Conservation (phyloP, 2,113 vertebrate species). For the Phasianus colchicus region DNA sequence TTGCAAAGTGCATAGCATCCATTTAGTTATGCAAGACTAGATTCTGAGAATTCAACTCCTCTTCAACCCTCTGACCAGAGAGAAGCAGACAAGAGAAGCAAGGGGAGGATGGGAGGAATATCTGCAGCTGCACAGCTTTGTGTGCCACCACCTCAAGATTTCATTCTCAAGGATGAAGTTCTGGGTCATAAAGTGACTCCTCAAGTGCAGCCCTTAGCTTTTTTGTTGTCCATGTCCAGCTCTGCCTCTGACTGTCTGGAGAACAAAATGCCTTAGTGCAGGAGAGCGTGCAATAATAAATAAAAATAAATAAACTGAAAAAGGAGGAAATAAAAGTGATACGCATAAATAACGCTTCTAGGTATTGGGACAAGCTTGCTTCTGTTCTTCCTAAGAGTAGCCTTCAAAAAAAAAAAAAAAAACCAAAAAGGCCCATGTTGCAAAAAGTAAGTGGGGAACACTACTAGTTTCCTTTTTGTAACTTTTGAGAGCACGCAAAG, state of each 20-base stretch:
- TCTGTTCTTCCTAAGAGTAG: background rate
- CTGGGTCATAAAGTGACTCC: background rate
- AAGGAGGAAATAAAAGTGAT: background rate
- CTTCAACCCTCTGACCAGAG: slow-evolving; percentile 2
- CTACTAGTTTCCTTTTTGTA: background rate
- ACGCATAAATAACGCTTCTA: background rate
- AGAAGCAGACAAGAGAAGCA: background rate
- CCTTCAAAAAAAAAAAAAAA: background rate
- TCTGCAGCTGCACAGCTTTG: background rate
- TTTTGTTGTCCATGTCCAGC: background rate
- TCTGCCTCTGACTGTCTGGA: background rate
- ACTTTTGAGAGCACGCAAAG: background rate
- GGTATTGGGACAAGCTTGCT: background rate
- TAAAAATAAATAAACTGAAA: too few species aligned
- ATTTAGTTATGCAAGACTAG: background rate
- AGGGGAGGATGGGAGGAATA: background rate
- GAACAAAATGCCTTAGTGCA: background rate
- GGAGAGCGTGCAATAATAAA: background rate
- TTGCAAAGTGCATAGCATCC: background rate
- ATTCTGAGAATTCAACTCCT: slow-evolving; percentile 6
- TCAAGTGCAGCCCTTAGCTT: background rate
- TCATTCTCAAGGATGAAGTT: background rate
- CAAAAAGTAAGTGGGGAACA: background rate
- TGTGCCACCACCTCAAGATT: background rate
- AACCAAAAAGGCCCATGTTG: background rate